Evolutionary conservation across 64 coral and sea anemone genomes (phyloP), one percentile per base, ranked within the genome.

Genomic region (Porites australiensis): DNA sequence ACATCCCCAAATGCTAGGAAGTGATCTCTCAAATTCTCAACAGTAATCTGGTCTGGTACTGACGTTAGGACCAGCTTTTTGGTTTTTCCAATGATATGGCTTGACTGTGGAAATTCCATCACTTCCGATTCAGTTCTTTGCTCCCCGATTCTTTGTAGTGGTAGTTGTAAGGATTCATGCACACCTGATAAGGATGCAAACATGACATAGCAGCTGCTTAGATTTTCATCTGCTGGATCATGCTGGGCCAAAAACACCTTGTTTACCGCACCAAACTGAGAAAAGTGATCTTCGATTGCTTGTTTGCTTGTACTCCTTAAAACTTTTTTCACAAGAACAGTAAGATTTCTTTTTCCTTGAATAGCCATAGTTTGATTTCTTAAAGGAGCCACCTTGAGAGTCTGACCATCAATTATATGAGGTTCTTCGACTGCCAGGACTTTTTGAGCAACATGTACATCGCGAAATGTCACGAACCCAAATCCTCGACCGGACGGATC

Each of bases 151-250:
- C 10, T 60, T 13, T 80, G 77, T 13, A 22, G 13, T 15, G 55
- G 77, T 43, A 58, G 53, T 80, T 80, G 12, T 3, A 80, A 22
- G 50, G 77, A 20, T 62, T 37, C 61, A 2, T 60, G 10, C 8
- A 19, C 55, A 3, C 57, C 57, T 44, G 21, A 11, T 22, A 80
- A 0, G 0, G 54, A 61, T 16, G 77, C 23, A 37, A 80, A 59
- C 57, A 60, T 44, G 57, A 80, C 77, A 80, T 80, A 80, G 37
- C 60, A 60, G 12, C 57, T 80, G 20, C 37, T 60, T 4, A 80
- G 13, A 8, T 80, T 13, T 60, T 59, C 50, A 80, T 77, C 50
- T 21, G 49, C 11, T 1, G 48, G 18, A 21, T 57, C 77, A 15
- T 79, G 12, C 20, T 61, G 54, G 37, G 53, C 54, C 11, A 80